Evolutionary conservation across 2,113 vertebrate genomes (phyloP).

Genomic region (Platichthys stellatus): DNA sequence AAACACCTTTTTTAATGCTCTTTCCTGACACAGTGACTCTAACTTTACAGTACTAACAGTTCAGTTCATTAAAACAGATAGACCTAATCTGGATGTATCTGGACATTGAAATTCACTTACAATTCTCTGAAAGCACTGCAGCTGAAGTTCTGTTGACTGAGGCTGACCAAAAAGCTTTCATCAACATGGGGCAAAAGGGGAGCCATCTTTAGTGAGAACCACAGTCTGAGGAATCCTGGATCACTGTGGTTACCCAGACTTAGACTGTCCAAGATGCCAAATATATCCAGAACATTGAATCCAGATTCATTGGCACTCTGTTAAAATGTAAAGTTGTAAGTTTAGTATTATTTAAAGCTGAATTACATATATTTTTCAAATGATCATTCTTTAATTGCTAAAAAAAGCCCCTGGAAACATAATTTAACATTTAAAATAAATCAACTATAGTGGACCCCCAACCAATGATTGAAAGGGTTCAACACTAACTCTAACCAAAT

Average conservation of each 20-base stretch:
- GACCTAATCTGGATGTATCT: not conserved
- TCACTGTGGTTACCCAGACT: slow-evolving; percentile 38
- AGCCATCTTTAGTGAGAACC: slow-evolving; percentile 58
- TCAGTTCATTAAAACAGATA: not conserved
- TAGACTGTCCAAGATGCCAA: slow-evolving; percentile 57
- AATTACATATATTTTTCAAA: not conserved
- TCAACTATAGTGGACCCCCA: not conserved
- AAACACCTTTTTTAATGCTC: not conserved
- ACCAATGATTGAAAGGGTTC: not conserved
- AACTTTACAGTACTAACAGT: not conserved
- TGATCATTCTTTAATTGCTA: not conserved
- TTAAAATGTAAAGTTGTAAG: slow-evolving; percentile 12
- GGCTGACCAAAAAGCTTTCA: slow-evolving; percentile 33
- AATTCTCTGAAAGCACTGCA: slow-evolving; percentile 63
- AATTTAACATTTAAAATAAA: not conserved
- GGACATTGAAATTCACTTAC: slow-evolving; percentile 43
- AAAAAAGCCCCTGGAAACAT: not conserved
- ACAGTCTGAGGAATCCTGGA: slow-evolving; percentile 40
- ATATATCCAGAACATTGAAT: slow-evolving; percentile 38
- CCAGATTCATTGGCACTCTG: slow-evolving; percentile 47
- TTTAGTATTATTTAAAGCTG: not conserved
- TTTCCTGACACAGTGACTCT: not conserved
- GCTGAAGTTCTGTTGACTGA: slow-evolving; percentile 54
- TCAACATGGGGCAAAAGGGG: slow-evolving; percentile 50
- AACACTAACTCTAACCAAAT: not conserved